Conservation (phyloP, 2,113 vertebrate genomes). For the Petromus typicus region DNA sequence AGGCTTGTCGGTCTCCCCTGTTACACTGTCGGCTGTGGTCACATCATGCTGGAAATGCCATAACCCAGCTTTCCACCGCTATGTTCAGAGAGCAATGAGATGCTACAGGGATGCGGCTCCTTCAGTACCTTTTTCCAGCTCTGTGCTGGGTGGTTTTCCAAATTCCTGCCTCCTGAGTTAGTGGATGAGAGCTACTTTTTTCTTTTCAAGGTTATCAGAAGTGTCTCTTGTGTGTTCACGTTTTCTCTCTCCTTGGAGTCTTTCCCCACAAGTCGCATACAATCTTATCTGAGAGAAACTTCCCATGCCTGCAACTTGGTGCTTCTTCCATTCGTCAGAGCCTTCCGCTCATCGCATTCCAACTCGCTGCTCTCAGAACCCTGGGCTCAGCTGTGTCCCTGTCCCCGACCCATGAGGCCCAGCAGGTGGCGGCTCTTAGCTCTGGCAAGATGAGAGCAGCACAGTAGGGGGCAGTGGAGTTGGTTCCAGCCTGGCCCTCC, state of each 20-base stretch:
- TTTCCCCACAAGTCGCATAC: neutral
- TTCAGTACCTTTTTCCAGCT: neutral
- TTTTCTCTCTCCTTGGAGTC: neutral
- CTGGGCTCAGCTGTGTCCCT: neutral
- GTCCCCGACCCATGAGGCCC: neutral
- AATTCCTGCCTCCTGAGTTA: neutral
- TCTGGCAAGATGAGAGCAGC: neutral
- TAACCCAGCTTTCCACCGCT: neutral
- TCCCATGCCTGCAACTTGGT: neutral
- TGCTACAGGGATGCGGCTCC: neutral
- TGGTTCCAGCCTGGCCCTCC: neutral
- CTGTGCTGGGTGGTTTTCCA: neutral
- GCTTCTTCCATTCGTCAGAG: neutral
- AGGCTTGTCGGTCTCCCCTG: too few relatives aligned
- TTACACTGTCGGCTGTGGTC: too few relatives aligned
- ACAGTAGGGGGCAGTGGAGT: neutral
- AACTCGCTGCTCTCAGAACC: neutral
- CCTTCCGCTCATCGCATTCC: neutral
- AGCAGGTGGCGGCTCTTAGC: neutral
- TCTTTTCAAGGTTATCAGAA: constrained; percentile 10
- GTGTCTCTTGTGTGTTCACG: neutral
- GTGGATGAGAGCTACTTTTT: neutral
- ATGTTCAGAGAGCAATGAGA: neutral
- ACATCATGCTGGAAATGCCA: neutral
- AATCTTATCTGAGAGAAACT: neutral